Evolutionary conservation across 2,797 vertebrate genomes (phyloP), one percentile per base, ranked within the genome.

Genomic region (Enteromius viviparus): DNA sequence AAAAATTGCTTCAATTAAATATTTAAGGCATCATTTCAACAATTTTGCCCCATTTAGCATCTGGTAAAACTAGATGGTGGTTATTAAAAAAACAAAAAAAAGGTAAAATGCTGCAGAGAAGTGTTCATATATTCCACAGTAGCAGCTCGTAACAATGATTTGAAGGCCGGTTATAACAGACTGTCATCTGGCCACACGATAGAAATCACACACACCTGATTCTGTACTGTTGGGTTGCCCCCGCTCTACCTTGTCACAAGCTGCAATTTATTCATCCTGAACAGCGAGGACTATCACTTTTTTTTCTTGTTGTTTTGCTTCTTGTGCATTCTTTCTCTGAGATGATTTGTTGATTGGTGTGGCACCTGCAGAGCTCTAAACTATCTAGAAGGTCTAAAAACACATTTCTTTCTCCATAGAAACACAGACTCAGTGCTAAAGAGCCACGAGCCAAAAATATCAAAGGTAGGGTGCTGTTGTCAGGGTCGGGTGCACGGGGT

Each of bases 331-430:
- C 4, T 82, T 76, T 58, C n/a, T 65, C 40, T 23, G 23, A 40
- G 19, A 42, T 14, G 12, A 78, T 80, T 76, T 85, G 78, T 81
- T 75, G 32, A 29, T 80, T 81, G 68, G 68, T 82, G 37, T 68
- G 40, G 55, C 78, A 84, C 45, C 69, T 76, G 82, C 79, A 26
- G 34, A 76, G 58, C 9, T 45, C 3, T 51, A 51, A 51, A 68
- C 21, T 49, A 42, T 65, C 12, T 34, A 37, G 21, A 60, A 40
- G 0, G 0, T 60, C 14, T 17, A 76, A 15, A 68, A 78, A 26
- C 29, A 15, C 21, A 51, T 34, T 34, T 70, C 1, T 66, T 65
- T 58, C 37, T 78, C 42, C 17, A 47, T 32, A 32, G 15, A 65
- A 64, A 49, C 65, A 76, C 26, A 21, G 70, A 62, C 69, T 62